phyloP scores from a whole-genome alignment of 1,140 invertebrate genomes.

The Pteromalus puparum region DNA sequence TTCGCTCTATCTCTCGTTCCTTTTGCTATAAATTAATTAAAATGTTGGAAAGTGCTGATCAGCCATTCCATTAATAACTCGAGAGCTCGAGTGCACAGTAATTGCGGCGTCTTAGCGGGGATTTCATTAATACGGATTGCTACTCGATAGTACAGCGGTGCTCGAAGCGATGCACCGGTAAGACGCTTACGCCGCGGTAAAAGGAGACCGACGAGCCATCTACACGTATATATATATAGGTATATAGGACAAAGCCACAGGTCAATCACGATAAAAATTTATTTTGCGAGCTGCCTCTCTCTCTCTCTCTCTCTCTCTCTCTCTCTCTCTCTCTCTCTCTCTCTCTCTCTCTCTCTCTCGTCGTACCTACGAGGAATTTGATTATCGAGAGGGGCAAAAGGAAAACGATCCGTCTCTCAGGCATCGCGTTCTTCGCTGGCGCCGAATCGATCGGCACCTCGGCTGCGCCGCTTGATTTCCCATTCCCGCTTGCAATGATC shows the following conservation, averaged over 20 bases:
- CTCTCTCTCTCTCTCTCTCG: background rate
- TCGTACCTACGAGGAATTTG: constrained; percentile 58
- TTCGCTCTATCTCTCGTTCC: background rate
- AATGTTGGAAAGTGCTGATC: constrained; percentile 36
- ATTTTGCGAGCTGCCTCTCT: constrained; percentile 50
- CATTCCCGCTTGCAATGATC: constrained; percentile 65
- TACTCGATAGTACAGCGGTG: constrained; percentile 17
- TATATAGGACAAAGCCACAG: constrained; percentile 33
- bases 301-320: background rate
- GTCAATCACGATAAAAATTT: constrained; percentile 66
- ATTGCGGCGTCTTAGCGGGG: constrained; percentile 38
- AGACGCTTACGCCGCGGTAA: constrained; percentile 16
- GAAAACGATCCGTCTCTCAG: constrained; percentile 63
- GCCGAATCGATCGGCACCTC: constrained; percentile 66
- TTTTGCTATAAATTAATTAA: constrained; percentile 26
- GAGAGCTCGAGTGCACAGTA: constrained; percentile 16
- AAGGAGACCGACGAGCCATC: background rate
- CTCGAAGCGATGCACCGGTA: constrained; percentile 13
- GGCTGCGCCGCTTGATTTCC: constrained; percentile 67
- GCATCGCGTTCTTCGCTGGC: constrained; percentile 59
- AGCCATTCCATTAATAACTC: constrained; percentile 47
- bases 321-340: background rate
- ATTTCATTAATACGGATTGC: constrained; percentile 48
- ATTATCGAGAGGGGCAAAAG: constrained; percentile 62
- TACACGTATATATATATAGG: background rate